Percentiles rank a stretch among this genome's conserved stretches.
Evolutionary conservation across 2,113 vertebrate species (phyloP).

Genomic region (Gymnobelideus leadbeateri): DNA sequence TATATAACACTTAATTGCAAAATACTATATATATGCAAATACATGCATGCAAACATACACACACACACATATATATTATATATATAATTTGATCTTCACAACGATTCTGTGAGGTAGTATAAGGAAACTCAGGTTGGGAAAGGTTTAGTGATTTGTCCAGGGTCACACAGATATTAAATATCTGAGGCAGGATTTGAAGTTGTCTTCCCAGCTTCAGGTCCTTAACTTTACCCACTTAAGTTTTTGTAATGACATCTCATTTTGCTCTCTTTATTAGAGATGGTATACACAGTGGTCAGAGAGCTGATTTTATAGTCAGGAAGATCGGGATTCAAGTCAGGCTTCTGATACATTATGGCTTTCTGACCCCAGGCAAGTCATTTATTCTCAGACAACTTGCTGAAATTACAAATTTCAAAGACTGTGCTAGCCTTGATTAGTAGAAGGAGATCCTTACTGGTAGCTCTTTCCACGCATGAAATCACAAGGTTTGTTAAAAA

Average conservation of each 20-base stretch:
- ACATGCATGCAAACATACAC: too few species aligned
- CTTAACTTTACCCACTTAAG: neutral
- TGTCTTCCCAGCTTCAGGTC: neutral
- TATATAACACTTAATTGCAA: neutral
- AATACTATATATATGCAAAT: neutral
- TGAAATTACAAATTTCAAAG: neutral
- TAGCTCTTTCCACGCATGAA: neutral
- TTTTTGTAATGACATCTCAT: neutral
- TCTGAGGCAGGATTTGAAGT: neutral
- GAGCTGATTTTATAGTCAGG: too few species aligned
- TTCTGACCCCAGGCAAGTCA: neutral
- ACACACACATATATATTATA: too few species aligned
- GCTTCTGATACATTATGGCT: neutral
- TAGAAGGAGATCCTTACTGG: neutral
- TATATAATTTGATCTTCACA: neutral
- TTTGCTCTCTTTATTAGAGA: too few species aligned
- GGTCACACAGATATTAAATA: neutral
- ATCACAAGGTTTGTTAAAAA: neutral
- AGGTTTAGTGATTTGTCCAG: neutral
- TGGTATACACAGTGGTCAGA: too few species aligned
- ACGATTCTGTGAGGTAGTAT: neutral
- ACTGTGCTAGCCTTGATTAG: neutral
- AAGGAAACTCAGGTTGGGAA: neutral
- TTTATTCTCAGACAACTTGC: neutral
- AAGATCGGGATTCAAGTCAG: neutral